These are phyloP conservation scores for Motacilla tschutschensis DNA, from an alignment of 2,113 vertebrate species.

Conservation along the genomic window DNA sequence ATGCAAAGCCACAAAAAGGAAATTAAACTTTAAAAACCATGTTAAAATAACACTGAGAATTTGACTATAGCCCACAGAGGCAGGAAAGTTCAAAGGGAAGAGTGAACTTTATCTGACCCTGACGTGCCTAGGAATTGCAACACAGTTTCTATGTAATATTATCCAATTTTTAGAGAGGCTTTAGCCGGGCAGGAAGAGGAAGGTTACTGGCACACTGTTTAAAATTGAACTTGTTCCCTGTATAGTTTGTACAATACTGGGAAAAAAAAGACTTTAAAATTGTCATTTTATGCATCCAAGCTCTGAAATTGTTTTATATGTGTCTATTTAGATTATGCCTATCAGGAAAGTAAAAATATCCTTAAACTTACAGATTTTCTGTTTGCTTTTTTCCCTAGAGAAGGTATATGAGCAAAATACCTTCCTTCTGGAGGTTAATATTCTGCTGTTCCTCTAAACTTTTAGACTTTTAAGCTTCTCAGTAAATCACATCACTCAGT, in stretches of 20 bases:
- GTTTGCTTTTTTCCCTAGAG: background rate
- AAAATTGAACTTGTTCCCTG: background rate
- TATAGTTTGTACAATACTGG: background rate
- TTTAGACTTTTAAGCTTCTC: background rate
- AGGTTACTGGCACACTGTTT: background rate
- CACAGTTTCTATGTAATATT: background rate
- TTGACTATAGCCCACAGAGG: constrained; percentile 9
- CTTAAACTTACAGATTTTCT: background rate
- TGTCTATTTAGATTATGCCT: background rate
- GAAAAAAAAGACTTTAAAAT: background rate
- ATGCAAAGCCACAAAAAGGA: constrained; percentile 58
- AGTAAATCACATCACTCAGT: background rate
- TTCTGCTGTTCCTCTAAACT: background rate
- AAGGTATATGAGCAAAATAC: background rate
- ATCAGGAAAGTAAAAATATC: background rate
- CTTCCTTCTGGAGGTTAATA: background rate
- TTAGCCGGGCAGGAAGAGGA: background rate
- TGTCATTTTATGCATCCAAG: background rate
- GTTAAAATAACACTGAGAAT: constrained; percentile 44
- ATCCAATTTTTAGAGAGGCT: background rate
- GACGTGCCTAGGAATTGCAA: constrained; percentile 24
- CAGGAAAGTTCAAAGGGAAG: constrained; percentile 54
- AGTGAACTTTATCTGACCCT: constrained; percentile 59
- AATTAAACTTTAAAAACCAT: constrained; percentile 56
- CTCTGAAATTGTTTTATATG: background rate